A percentile compares a stretch with the other conserved stretches of the same genome.
phyloP scores from a whole-genome alignment of 2,797 vertebrate species.

The Oreochromis grahami region DNA sequence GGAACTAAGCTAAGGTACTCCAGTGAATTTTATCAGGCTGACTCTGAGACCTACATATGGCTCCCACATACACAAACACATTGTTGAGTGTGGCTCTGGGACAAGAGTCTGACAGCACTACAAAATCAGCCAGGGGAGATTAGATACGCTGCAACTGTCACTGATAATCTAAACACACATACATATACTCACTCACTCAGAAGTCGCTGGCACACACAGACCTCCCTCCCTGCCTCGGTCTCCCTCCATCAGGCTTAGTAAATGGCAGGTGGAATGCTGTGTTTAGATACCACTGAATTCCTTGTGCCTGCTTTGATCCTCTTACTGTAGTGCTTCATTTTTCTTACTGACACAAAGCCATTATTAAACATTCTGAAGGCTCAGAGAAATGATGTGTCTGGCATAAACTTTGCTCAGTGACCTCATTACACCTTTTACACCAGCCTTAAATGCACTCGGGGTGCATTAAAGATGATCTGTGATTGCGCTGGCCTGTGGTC shows the following conservation, averaged over 20 bases:
- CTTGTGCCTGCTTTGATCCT: conserved; percentile 17
- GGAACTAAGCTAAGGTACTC: conserved; percentile 42
- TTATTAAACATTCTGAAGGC: conserved; percentile 7
- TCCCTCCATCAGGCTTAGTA: conserved; percentile 26
- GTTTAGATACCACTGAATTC: conserved; percentile 44
- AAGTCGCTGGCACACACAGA: conserved; percentile 43
- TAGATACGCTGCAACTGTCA: conserved; percentile 76
- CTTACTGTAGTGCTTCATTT: neutral
- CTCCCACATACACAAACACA: conserved; percentile 18
- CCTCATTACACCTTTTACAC: neutral
- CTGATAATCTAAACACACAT: conserved; percentile 60
- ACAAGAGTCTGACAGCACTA: conserved; percentile 66
- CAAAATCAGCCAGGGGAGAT: conserved; percentile 76
- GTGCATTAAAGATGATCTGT: neutral
- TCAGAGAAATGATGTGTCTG: neutral
- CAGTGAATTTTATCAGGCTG: conserved; percentile 36
- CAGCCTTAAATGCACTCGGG: neutral
- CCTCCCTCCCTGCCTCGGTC: neutral
- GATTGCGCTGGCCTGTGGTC: neutral
- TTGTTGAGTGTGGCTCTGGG: conserved; percentile 42
- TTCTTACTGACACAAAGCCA: neutral
- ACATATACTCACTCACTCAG: conserved; percentile 19
- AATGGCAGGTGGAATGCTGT: conserved; percentile 51
- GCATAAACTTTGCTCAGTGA: neutral
- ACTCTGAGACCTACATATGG: conserved; percentile 25